Evolutionary conservation across 23 tunicate genomes (phyloP).

Genomic region (Clavelina lepadiformis): DNA sequence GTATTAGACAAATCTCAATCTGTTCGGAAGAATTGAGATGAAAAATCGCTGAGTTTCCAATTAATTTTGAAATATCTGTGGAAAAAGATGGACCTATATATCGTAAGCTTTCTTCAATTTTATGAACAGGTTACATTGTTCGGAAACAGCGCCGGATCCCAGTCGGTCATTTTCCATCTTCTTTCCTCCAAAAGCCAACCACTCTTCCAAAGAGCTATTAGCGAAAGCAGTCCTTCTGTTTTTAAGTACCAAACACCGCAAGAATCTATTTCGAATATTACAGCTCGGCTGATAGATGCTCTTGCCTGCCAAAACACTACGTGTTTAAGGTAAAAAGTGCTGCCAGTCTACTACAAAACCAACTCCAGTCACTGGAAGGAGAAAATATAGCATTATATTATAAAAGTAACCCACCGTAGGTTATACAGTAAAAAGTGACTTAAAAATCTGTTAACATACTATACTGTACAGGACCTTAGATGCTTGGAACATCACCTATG

Average conservation of each 20-base stretch:
- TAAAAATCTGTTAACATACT: too few species aligned
- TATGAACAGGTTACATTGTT: constrained; percentile 50
- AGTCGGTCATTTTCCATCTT: constrained; percentile 42
- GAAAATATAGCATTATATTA: too few species aligned
- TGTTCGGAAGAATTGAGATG: neutral
- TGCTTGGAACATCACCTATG: neutral
- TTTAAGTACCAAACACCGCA: constrained; percentile 27
- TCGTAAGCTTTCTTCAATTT: neutral
- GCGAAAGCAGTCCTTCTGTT: constrained; percentile 35
- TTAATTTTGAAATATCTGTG: neutral
- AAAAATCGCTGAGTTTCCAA: neutral
- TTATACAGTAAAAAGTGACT: too few species aligned
- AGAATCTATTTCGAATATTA: constrained; percentile 9
- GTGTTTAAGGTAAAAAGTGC: constrained; percentile 24
- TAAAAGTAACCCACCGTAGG: too few species aligned
- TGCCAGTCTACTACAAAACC: neutral
- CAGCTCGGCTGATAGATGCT: constrained; percentile 10
- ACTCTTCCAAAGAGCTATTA: constrained; percentile 14
- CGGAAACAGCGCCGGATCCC: constrained; percentile 64
- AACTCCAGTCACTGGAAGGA: neutral
- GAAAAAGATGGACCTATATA: neutral
- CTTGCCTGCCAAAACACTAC: constrained; percentile 7
- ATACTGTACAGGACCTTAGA: constrained; percentile 4
- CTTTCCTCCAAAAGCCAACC: constrained; percentile 29
- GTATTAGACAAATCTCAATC: neutral